A percentile compares a stretch with the other conserved stretches of the same genome.
Evolutionary conservation across 2,888 invertebrate genomes (phyloP).

Genomic region (Syrista parreyssii): DNA sequence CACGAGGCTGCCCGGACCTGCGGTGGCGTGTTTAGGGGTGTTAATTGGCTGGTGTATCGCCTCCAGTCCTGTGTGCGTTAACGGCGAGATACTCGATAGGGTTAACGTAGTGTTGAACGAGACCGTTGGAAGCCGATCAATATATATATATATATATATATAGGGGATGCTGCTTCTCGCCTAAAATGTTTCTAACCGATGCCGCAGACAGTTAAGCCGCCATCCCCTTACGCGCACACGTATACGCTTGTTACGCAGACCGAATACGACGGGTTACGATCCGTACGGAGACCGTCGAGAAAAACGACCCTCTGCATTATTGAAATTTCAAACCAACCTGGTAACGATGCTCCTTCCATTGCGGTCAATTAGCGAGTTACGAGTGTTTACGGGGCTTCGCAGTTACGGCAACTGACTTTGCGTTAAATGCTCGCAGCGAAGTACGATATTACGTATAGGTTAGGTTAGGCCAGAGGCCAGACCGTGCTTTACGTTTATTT

Average conservation of each 20-base stretch:
- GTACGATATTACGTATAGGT: too few relatives aligned
- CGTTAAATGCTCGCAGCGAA: neutral
- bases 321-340: neutral
- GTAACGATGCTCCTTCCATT: neutral
- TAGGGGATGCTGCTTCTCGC: conserved; percentile 46
- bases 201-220: conserved; percentile 16
- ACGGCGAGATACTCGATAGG: conserved; percentile 44
- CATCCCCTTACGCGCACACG: neutral
- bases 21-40: conserved; percentile 57
- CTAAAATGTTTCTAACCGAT: conserved; percentile 50
- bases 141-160: too few relatives aligned
- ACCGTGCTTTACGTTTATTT: too few relatives aligned
- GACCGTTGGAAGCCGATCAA: conserved; percentile 55
- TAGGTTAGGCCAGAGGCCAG: neutral
- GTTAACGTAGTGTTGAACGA: conserved; percentile 56
- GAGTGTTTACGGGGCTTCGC: neutral
- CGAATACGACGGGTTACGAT: too few relatives aligned
- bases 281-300: neutral
- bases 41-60: conserved; percentile 60
- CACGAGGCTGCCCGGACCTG: conserved; percentile 27
- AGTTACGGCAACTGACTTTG: neutral
- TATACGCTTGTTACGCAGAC: too few relatives aligned
- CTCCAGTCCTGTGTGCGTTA: conserved; percentile 42
- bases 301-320: neutral
- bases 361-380: neutral